These are phyloP conservation scores for Hydropsyche tenuis DNA, from an alignment of 1,140 invertebrate species.

Conservation along the genomic window DNA sequence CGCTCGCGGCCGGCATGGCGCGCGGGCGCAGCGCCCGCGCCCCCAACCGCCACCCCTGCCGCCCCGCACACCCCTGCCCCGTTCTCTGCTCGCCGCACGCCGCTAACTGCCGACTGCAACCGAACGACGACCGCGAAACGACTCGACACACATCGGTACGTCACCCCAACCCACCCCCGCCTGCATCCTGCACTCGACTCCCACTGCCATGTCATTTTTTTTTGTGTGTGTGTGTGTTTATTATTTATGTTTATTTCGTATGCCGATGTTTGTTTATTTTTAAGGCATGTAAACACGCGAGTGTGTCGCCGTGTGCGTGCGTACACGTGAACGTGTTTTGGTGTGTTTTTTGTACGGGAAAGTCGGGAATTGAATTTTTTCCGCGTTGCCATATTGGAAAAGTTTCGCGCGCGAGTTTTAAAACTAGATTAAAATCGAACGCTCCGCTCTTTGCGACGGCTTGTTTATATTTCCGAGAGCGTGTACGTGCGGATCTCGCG, in stretches of 20 bases:
- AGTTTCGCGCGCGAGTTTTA: no score
- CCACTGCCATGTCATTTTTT: neutral
- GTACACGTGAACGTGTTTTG: neutral
- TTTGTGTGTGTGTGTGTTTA: no score
- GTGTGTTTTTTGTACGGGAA: no score
- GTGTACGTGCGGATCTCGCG: no score
- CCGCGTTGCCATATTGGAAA: no score
- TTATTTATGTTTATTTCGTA: no score
- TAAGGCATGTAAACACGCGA: neutral
- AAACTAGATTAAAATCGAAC: no score
- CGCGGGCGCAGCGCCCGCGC: conserved; percentile 28
- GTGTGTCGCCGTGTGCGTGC: neutral
- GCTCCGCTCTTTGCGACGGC: no score
- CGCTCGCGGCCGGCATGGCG: conserved; percentile 18
- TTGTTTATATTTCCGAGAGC: no score
- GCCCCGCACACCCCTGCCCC: neutral
- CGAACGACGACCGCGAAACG: neutral
- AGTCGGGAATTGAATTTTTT: no score
- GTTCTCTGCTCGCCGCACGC: neutral
- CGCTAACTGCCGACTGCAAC: neutral
- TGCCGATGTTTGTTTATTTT: conserved; percentile 9
- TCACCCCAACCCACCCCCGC: neutral
- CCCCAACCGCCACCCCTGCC: neutral
- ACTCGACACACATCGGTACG: conserved; percentile 28
- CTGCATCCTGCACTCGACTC: neutral